Evolutionary conservation across 2,113 vertebrate genomes (phyloP).

Genomic region (Solea solea): DNA sequence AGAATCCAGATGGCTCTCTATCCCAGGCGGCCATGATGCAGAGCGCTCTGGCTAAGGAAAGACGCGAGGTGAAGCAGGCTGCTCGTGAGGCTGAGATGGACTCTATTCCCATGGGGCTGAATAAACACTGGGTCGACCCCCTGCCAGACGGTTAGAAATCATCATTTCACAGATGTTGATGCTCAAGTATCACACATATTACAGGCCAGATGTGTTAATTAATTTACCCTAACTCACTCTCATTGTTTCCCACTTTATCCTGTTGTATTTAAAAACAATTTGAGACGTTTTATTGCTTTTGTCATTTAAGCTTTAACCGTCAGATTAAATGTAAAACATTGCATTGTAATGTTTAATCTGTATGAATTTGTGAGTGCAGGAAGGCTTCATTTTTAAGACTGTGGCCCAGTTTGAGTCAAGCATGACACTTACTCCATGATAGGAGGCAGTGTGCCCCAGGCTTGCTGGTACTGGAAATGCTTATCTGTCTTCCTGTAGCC

Average conservation of each 20-base stretch:
- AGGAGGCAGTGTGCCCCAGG: constrained; percentile 33
- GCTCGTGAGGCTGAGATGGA: constrained; percentile 99
- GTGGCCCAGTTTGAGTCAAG: constrained; percentile 15
- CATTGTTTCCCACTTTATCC: no score
- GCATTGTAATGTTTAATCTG: no score
- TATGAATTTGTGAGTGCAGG: no score
- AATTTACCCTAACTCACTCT: background rate
- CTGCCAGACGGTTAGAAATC: constrained; percentile 90
- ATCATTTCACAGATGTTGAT: constrained; percentile 21
- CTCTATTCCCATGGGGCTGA: constrained; percentile 98
- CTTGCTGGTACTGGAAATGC: constrained; percentile 47
- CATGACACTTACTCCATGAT: constrained; percentile 28
- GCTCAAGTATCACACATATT: background rate
- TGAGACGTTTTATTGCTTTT: constrained; percentile 13
- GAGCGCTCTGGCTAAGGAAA: constrained; percentile 95
- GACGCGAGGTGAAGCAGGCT: constrained; percentile 95
- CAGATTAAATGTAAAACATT: background rate
- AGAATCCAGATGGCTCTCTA: constrained; percentile 98
- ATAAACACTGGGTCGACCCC: constrained; percentile 99
- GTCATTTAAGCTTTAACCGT: background rate
- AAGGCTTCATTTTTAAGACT: no score
- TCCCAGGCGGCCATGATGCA: constrained; percentile 99
- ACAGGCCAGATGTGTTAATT: background rate
- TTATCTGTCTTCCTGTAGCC: constrained; percentile 73
- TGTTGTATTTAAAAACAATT: background rate